Conservation (phyloP, 2,113 vertebrate genomes). For the Cebus imitator region DNA sequence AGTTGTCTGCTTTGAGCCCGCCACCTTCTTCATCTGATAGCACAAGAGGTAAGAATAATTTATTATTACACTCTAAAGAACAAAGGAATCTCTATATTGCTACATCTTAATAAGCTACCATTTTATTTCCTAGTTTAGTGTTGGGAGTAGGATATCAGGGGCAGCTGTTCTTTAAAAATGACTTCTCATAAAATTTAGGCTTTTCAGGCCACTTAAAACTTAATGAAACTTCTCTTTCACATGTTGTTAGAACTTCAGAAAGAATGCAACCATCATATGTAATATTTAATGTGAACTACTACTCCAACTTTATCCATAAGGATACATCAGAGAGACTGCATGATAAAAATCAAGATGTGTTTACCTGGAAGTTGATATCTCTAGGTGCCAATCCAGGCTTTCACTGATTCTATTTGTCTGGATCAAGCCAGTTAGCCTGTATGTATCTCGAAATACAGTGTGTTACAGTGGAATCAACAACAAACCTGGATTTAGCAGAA, state of each 20-base stretch:
- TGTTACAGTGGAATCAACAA: conserved; percentile 29
- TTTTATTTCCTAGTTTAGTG: neutral
- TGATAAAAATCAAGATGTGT: neutral
- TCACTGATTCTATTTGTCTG: neutral
- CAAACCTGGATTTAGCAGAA: neutral
- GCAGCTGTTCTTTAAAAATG: neutral
- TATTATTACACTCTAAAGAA: conserved; percentile 38
- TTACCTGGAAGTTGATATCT: neutral
- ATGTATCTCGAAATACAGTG: neutral
- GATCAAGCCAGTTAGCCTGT: neutral
- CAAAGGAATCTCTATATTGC: neutral
- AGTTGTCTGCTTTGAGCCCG: conserved; percentile 60
- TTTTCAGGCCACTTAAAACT: conserved; percentile 28
- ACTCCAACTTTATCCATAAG: neutral
- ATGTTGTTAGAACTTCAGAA: conserved; percentile 11
- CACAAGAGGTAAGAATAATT: conserved; percentile 83
- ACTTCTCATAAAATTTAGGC: neutral
- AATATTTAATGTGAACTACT: conserved; percentile 14
- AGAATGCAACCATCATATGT: neutral
- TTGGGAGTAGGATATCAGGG: neutral
- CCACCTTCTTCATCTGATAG: conserved; percentile 66
- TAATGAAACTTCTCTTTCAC: neutral
- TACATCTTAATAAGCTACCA: conserved; percentile 17
- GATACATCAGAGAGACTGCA: neutral
- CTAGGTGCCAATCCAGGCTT: neutral